Percentiles rank a stretch among this genome's conserved stretches.
phyloP scores from a whole-genome alignment of 2,797 vertebrate genomes.

The Sebastiscus tertius region DNA sequence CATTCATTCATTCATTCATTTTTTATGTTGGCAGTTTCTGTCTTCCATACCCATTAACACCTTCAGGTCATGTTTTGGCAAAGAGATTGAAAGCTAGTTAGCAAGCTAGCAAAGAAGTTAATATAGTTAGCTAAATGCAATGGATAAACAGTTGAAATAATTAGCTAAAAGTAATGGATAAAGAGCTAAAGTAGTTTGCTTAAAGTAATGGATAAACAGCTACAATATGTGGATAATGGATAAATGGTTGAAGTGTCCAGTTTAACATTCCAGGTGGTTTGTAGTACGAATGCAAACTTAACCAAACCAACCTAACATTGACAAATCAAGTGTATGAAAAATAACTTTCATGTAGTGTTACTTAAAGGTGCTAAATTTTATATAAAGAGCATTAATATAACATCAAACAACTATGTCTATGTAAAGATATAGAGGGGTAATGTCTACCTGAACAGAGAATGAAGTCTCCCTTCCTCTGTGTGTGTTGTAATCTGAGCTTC shows the following conservation, averaged over 20 bases:
- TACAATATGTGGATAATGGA: background rate
- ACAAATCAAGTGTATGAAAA: background rate
- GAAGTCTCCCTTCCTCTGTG: no score
- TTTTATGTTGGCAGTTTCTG: no score
- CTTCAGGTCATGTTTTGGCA: no score
- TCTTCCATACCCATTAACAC: background rate
- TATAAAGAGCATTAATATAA: no score
- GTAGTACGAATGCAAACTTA: background rate
- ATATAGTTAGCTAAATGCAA: background rate
- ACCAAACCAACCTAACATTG: background rate
- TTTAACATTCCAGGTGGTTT: fast-evolving
- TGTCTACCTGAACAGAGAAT: no score
- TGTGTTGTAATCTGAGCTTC: no score
- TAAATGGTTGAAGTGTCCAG: background rate
- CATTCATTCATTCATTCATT: no score
- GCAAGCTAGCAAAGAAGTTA: no score
- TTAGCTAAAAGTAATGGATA: background rate
- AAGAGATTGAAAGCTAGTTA: no score
- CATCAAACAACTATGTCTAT: no score
- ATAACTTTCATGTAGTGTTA: background rate
- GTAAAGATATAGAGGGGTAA: no score
- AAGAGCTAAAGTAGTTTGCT: background rate
- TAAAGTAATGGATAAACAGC: background rate
- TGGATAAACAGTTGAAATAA: background rate
- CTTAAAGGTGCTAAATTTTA: background rate